Conservation (phyloP, 2,888 invertebrate species). For the Coelopa pilipes region DNA sequence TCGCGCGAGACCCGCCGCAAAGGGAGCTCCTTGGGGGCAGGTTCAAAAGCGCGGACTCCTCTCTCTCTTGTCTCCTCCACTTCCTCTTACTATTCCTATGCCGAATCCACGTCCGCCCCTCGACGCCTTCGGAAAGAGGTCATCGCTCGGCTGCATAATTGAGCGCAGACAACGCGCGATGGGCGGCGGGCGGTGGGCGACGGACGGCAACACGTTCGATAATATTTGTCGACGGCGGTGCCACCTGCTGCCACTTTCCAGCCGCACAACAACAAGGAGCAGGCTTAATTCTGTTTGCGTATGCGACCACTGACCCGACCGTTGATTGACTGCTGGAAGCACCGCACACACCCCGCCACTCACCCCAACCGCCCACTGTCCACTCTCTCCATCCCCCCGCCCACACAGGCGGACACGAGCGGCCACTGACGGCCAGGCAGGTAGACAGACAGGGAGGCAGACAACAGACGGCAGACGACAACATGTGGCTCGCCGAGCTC, state of each 20-base stretch:
- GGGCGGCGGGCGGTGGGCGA: not conserved
- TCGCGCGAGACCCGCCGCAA: too few species aligned
- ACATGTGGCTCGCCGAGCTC: not conserved
- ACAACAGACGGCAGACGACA: too few species aligned
- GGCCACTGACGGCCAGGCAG: not conserved
- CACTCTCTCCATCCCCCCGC: too few species aligned
- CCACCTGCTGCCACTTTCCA: constrained; percentile 16
- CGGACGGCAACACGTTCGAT: not conserved
- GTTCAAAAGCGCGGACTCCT: too few species aligned
- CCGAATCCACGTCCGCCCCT: too few species aligned
- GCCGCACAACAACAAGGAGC: constrained; percentile 6
- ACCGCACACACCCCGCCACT: not conserved
- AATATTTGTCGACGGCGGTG: constrained; percentile 22
- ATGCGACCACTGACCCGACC: constrained; percentile 31
- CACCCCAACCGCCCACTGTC: not conserved
- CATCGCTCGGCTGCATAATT: not conserved
- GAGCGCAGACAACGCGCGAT: constrained; percentile 12
- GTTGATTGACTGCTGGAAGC: not conserved
- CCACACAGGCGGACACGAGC: constrained; percentile 17
- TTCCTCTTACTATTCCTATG: too few species aligned
- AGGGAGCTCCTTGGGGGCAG: too few species aligned
- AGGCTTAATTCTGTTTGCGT: constrained; percentile 26
- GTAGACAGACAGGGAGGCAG: not conserved
- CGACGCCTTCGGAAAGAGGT: too few species aligned
- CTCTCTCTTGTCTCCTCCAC: too few species aligned